Conservation (phyloP, 2,113 vertebrate genomes). For the Lamprotornis superbus region DNA sequence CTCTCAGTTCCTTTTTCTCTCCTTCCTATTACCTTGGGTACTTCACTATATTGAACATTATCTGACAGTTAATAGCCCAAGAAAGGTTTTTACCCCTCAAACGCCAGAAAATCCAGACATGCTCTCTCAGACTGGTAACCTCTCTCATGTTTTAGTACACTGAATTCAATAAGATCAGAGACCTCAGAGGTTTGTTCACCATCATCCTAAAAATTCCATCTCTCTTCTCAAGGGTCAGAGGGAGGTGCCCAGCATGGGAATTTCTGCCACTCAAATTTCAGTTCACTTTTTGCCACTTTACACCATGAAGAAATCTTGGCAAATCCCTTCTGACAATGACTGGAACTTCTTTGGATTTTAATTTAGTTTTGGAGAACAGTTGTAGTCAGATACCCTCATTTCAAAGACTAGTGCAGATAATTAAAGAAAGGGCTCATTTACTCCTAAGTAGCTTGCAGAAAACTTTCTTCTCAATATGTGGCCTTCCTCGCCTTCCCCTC, state of each 20-base stretch:
- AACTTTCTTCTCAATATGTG: slow-evolving; percentile 22
- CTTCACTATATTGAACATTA: background rate
- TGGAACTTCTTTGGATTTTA: background rate
- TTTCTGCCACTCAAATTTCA: background rate
- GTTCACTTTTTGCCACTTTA: background rate
- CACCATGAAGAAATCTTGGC: background rate
- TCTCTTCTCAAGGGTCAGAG: background rate
- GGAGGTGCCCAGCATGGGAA: fast-evolving
- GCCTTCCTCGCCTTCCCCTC: background rate
- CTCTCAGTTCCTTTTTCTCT: background rate
- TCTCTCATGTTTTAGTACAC: background rate
- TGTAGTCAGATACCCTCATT: slow-evolving; percentile 3
- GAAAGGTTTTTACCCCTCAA: background rate
- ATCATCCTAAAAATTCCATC: background rate
- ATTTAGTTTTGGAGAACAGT: background rate
- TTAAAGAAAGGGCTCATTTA: slow-evolving; percentile 61
- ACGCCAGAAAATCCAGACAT: background rate
- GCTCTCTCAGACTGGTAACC: background rate
- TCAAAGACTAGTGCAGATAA: slow-evolving; percentile 25
- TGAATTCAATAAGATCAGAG: background rate
- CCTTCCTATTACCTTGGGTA: background rate
- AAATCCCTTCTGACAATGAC: background rate
- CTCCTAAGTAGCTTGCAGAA: slow-evolving; percentile 21
- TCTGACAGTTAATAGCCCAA: background rate
- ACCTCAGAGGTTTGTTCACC: background rate